Percentiles rank a stretch among this genome's conserved stretches.
Evolutionary conservation across 2,113 vertebrate genomes (phyloP).

Genomic region (Atrichornis clamosus): DNA sequence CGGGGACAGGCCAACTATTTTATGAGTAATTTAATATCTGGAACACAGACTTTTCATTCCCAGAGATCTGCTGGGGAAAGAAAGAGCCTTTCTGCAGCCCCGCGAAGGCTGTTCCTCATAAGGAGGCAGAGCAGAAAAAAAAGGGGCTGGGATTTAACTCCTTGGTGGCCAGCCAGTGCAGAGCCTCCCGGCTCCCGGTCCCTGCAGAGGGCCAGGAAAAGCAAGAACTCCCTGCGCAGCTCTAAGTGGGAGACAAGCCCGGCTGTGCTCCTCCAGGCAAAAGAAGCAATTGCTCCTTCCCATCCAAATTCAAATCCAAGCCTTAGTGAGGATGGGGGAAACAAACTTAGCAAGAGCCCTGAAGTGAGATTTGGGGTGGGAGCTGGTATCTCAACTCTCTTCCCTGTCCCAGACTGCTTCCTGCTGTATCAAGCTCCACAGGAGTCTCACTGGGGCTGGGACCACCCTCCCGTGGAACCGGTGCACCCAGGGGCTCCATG

Average conservation of each 20-base stretch:
- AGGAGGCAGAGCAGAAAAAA: not conserved
- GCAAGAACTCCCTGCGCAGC: not conserved
- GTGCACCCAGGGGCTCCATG: not conserved
- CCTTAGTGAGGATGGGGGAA: not conserved
- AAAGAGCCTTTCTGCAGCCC: slow-evolving; percentile 48
- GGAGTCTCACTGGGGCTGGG: not conserved
- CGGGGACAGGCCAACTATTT: slow-evolving; percentile 73
- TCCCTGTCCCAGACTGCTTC: not conserved
- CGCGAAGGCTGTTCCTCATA: slow-evolving; percentile 62
- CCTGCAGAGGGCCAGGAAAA: not conserved
- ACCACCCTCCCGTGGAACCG: not conserved
- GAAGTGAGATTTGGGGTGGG: not conserved
- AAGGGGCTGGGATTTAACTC: slow-evolving; percentile 48
- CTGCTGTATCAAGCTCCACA: not conserved
- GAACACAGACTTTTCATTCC: slow-evolving; percentile 69
- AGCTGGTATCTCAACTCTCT: not conserved
- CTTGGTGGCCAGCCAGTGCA: not conserved
- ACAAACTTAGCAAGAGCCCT: not conserved
- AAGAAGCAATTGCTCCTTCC: not conserved
- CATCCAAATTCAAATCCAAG: not conserved
- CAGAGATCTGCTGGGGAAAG: slow-evolving; percentile 58
- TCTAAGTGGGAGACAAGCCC: not conserved
- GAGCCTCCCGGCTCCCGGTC: not conserved
- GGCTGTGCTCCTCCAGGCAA: not conserved
- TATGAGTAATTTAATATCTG: slow-evolving; percentile 84